phyloP scores from a whole-genome alignment of 2,113 vertebrate species.

The Gyps fulvus region DNA sequence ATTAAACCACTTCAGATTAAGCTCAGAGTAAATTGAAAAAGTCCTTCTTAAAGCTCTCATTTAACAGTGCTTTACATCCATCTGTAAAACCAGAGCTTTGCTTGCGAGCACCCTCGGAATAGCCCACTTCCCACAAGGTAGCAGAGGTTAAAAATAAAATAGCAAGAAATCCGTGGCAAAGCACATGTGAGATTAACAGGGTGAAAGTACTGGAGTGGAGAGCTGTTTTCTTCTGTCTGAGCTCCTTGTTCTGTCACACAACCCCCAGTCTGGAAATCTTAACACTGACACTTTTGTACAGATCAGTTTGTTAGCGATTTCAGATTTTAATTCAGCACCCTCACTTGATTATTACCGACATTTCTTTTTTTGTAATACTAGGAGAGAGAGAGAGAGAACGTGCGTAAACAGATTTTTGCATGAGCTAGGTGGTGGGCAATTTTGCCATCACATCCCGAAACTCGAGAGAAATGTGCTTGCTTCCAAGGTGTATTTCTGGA shows the following conservation, averaged over 20 bases:
- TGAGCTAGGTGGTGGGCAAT: constrained; percentile 3
- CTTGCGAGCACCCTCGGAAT: constrained; percentile 26
- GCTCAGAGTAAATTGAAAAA: constrained; percentile 64
- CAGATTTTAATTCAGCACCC: constrained; percentile 57
- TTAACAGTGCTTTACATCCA: constrained; percentile 53
- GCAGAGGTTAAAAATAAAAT: constrained; percentile 65
- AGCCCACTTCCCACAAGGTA: constrained; percentile 64
- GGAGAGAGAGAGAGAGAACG: background rate
- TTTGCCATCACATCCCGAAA: background rate
- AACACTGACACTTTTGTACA: constrained; percentile 54
- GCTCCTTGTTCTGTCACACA: constrained; percentile 7
- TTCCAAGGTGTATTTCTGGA: constrained; percentile 13
- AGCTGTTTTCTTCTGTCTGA: constrained; percentile 54
- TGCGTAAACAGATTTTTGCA: constrained; percentile 49
- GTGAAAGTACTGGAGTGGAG: constrained; percentile 62
- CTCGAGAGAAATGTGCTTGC: background rate
- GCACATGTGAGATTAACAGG: constrained; percentile 58
- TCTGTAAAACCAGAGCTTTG: constrained; percentile 63
- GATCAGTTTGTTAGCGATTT: constrained; percentile 54
- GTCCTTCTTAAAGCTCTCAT: constrained; percentile 59
- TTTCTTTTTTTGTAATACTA: constrained; percentile 36
- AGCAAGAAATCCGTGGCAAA: constrained; percentile 53
- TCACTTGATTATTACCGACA: constrained; percentile 63
- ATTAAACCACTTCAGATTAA: constrained; percentile 69
- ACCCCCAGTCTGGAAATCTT: constrained; percentile 57